Conservation (phyloP, 2,797 vertebrate genomes). For the Chaetodon trifasciatus region DNA sequence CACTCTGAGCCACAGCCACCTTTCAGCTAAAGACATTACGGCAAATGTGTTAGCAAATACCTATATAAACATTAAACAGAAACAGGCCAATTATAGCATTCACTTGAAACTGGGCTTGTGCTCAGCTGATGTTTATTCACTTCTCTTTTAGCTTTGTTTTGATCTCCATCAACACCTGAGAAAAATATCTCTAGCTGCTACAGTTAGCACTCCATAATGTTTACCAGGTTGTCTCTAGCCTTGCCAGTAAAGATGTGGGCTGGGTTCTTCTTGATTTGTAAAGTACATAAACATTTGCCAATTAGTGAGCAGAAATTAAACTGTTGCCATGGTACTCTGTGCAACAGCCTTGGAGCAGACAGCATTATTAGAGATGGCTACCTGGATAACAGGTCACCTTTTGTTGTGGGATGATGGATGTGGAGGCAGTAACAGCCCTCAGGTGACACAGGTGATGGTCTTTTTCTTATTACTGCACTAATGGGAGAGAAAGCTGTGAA, state of each 20-base stretch:
- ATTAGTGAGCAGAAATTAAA: not conserved
- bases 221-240: not conserved
- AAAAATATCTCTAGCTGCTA: too few relatives aligned
- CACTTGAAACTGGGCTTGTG: too few relatives aligned
- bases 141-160: too few relatives aligned
- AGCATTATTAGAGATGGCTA: constrained; percentile 29
- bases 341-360: constrained; percentile 15
- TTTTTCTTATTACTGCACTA: constrained; percentile 42
- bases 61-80: too few relatives aligned
- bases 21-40: too few relatives aligned
- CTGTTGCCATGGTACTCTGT: not conserved
- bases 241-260: not conserved
- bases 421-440: constrained; percentile 39
- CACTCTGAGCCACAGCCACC: too few relatives aligned
- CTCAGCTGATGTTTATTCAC: too few relatives aligned
- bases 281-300: not conserved
- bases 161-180: too few relatives aligned
- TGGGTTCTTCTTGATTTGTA: not conserved
- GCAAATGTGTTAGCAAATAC: too few relatives aligned
- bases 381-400: constrained; percentile 49
- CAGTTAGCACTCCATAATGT: too few relatives aligned
- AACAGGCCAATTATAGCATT: too few relatives aligned
- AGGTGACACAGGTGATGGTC: constrained; percentile 51
- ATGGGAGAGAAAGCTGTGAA: constrained; percentile 50
- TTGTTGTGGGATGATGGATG: constrained; percentile 57